Evolutionary conservation across 2,113 vertebrate species (phyloP).

Genomic region (Muntiacus muntjak): DNA sequence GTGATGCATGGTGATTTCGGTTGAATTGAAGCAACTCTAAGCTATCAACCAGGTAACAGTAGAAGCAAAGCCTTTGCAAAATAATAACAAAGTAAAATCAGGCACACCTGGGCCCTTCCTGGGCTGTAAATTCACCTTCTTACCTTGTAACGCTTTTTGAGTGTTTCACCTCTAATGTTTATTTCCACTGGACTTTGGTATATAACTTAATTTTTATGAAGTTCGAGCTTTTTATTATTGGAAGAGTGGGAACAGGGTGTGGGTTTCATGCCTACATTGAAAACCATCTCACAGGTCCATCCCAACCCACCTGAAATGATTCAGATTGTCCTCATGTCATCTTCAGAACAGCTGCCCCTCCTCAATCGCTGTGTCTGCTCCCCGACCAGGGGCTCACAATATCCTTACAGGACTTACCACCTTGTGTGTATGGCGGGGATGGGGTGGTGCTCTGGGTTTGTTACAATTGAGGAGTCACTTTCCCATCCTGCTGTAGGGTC

Average conservation of each 20-base stretch:
- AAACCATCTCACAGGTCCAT: not conserved
- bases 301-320: not conserved
- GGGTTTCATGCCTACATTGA: not conserved
- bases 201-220: conserved; percentile 33
- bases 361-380: not conserved
- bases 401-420: not conserved
- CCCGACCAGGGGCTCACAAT: not conserved
- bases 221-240: not conserved
- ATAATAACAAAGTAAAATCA: not conserved
- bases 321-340: not conserved
- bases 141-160: not conserved
- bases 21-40: not conserved
- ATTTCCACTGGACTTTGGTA: conserved; percentile 28
- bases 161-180: not conserved
- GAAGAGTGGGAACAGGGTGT: not conserved
- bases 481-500: not conserved
- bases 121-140: not conserved
- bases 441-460: not conserved
- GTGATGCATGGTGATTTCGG: not conserved
- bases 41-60: not conserved
- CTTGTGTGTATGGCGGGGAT: not conserved
- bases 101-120: not conserved
- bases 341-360: not conserved
- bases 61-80: not conserved
- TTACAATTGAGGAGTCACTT: not conserved